These are phyloP conservation scores for Conchocele bisecta DNA, from an alignment of 2,888 invertebrate species.

Conservation along the genomic window DNA sequence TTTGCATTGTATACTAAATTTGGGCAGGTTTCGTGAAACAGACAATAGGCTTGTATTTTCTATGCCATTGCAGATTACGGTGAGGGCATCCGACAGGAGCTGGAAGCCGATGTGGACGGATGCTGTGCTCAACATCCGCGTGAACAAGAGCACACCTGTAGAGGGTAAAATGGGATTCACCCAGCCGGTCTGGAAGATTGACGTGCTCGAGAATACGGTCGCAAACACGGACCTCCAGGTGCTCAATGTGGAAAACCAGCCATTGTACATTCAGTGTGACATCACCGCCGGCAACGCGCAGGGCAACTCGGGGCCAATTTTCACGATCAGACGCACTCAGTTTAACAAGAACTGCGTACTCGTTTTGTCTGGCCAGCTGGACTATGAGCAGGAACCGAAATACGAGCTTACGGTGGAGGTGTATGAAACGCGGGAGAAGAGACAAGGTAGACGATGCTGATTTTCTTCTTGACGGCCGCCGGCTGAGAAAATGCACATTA, in stretches of 20 bases:
- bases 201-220: slow-evolving; percentile 90
- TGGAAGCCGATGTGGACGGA: slow-evolving; percentile 93
- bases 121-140: slow-evolving; percentile 91
- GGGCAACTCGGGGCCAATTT: slow-evolving; percentile 31
- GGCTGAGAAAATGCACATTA: no score
- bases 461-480: no score
- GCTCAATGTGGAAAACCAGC: slow-evolving; percentile 85
- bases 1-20: no score
- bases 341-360: slow-evolving; percentile 93
- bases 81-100: slow-evolving; percentile 91
- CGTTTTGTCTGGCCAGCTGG: slow-evolving; percentile 87
- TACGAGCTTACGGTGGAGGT: slow-evolving; percentile 85
- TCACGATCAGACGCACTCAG: slow-evolving; percentile 86
- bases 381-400: slow-evolving; percentile 88
- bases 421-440: slow-evolving; percentile 14
- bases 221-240: slow-evolving; percentile 87
- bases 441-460: no score
- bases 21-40: no score
- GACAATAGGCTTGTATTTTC: no score
- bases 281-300: slow-evolving; percentile 49
- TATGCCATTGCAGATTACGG: slow-evolving; percentile 83
- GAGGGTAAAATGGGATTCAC: slow-evolving; percentile 90
- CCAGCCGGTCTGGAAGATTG: slow-evolving; percentile 92
- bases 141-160: slow-evolving; percentile 89
- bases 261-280: slow-evolving; percentile 47